Conservation (phyloP, 2,113 vertebrate species). For the Castor canadensis region DNA sequence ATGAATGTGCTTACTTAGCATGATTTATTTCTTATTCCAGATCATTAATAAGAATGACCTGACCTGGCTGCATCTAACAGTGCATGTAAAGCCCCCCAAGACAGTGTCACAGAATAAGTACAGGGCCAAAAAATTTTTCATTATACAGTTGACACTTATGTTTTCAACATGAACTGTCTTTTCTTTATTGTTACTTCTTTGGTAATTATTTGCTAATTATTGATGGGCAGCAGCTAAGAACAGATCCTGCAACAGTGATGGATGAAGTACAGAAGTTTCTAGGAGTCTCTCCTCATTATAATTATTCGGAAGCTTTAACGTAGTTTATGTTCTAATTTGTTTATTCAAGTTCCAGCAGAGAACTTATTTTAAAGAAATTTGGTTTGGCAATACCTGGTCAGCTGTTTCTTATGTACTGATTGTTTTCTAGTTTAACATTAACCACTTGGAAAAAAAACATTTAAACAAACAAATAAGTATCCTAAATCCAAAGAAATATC, state of each 20-base stretch:
- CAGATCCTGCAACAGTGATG: slow-evolving; percentile 94
- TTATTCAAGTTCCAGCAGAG: background rate
- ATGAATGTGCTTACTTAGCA: background rate
- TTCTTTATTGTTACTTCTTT: slow-evolving; percentile 54
- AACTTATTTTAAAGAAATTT: background rate
- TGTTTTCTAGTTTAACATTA: background rate
- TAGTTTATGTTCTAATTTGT: slow-evolving; percentile 83
- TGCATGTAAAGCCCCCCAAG: background rate
- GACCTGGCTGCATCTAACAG: slow-evolving; percentile 49
- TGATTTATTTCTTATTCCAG: slow-evolving; percentile 14
- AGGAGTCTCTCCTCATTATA: slow-evolving; percentile 95
- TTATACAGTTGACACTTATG: slow-evolving; percentile 5
- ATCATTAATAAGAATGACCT: slow-evolving; percentile 55
- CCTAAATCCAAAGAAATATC: background rate
- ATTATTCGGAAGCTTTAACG: slow-evolving; percentile 97
- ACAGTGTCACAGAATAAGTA: slow-evolving; percentile 16
- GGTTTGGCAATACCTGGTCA: background rate
- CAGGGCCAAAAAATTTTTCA: slow-evolving; percentile 19
- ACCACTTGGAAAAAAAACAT: background rate
- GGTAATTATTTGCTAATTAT: slow-evolving; percentile 93
- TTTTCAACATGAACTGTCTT: slow-evolving; percentile 50
- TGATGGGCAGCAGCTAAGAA: slow-evolving; percentile 96
- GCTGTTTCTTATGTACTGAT: background rate
- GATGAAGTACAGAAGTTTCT: slow-evolving; percentile 98
- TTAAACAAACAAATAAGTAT: background rate